phyloP scores from a whole-genome alignment of 2,888 invertebrate species.

The Nineta flava region DNA sequence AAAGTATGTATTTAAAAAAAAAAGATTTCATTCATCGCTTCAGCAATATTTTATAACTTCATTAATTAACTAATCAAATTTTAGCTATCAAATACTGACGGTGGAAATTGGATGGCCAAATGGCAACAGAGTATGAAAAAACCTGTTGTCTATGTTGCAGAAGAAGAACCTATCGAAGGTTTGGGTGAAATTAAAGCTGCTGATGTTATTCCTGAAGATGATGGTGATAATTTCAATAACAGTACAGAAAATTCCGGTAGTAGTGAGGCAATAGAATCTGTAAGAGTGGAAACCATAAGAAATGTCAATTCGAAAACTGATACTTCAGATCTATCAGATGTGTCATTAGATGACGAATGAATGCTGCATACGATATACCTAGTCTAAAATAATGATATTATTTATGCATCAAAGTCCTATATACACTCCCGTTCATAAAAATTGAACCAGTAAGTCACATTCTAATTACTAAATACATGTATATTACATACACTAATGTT shows the following conservation, averaged over 20 bases:
- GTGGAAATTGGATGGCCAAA: constrained; percentile 37
- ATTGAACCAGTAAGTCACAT: too few relatives aligned
- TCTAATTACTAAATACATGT: too few relatives aligned
- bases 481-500: too few relatives aligned
- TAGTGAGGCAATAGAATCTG: not conserved
- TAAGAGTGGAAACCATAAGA: not conserved
- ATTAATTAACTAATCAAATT: constrained; percentile 10
- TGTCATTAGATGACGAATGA: not conserved
- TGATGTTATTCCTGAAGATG: constrained; percentile 21
- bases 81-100: constrained; percentile 32
- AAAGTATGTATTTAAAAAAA: constrained; percentile 6
- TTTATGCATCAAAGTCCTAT: too few relatives aligned
- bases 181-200: constrained; percentile 28
- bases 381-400: too few relatives aligned
- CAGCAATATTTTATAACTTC: constrained; percentile 1
- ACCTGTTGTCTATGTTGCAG: not conserved
- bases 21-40: constrained; percentile 1
- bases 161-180: constrained; percentile 20
- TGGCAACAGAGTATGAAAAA: constrained; percentile 41
- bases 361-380: not conserved
- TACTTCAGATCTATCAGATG: not conserved
- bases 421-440: too few relatives aligned
- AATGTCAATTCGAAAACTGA: not conserved
- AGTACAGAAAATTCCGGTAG: not conserved
- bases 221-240: constrained; percentile 19